Conservation (phyloP, 2,888 invertebrate species). For the Drosophila affinis region DNA sequence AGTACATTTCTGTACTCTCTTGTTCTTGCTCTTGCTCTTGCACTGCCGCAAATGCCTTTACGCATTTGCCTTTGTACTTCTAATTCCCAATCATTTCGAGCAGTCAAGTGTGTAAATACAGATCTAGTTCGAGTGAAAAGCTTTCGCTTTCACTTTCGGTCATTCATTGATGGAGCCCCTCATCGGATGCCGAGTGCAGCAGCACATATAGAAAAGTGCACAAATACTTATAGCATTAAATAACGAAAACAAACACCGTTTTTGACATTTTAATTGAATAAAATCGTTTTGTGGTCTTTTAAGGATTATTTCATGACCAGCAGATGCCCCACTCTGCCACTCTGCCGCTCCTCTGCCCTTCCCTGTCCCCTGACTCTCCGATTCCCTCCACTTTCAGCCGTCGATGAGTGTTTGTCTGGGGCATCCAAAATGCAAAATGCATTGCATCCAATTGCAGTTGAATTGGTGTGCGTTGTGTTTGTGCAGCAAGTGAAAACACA, state of each 20-base stretch:
- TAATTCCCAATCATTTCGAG: constrained; percentile 13
- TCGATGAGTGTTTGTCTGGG: constrained; percentile 49
- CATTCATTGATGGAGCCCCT: constrained; percentile 12
- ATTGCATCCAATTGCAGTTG: constrained; percentile 70
- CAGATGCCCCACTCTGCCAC: constrained; percentile 41
- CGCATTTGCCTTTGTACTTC: neutral
- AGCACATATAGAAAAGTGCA: constrained; percentile 58
- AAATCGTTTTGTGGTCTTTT: constrained; percentile 79
- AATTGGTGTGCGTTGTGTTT: constrained; percentile 65
- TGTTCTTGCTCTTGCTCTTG: no score
- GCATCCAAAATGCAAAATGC: constrained; percentile 59
- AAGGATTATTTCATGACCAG: constrained; percentile 77
- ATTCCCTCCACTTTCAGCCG: neutral
- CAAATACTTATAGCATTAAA: constrained; percentile 78
- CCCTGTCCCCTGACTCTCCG: neutral
- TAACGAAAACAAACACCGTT: constrained; percentile 77
- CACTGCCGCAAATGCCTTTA: neutral
- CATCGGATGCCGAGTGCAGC: neutral
- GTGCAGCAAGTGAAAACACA: constrained; percentile 72
- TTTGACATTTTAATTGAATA: constrained; percentile 78
- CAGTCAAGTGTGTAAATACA: neutral
- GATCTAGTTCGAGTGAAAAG: constrained; percentile 11
- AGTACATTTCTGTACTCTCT: no score
- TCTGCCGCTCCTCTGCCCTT: neutral
- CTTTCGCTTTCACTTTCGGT: constrained; percentile 19